Percentiles rank a stretch among this genome's conserved stretches.
phyloP scores from a whole-genome alignment of 2,797 vertebrate species.

The Neopelma chrysocephalum region DNA sequence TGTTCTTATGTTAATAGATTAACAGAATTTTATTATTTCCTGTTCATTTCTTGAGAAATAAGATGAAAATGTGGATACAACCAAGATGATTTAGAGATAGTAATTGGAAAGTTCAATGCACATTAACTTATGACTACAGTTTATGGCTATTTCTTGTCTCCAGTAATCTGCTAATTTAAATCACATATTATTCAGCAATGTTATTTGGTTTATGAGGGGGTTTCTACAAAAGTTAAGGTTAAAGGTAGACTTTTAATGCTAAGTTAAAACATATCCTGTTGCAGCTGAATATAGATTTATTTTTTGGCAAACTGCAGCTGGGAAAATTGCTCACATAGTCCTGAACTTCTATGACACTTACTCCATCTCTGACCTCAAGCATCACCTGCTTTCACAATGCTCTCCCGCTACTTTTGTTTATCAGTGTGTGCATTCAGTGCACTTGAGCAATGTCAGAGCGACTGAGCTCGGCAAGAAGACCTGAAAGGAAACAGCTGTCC shows the following conservation, averaged over 20 bases:
- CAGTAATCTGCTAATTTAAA: not conserved
- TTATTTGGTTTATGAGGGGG: not conserved
- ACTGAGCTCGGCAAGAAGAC: not conserved
- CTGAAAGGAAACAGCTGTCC: not conserved
- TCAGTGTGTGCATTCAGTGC: not conserved
- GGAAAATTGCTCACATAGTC: not conserved
- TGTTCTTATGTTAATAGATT: conserved; percentile 12
- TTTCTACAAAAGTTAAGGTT: not conserved
- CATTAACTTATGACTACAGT: not conserved
- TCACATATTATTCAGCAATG: not conserved
- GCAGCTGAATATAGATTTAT: not conserved
- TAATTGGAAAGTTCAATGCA: not conserved
- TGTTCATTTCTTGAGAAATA: not conserved
- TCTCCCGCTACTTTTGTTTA: not conserved
- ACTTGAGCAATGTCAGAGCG: not conserved
- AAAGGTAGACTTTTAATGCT: not conserved
- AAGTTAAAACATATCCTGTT: not conserved
- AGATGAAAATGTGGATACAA: not conserved
- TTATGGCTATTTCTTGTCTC: not conserved
- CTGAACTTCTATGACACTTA: not conserved
- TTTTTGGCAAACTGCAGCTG: not conserved
- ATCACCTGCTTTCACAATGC: not conserved
- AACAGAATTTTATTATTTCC: not conserved
- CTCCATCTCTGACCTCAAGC: not conserved
- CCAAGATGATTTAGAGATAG: not conserved